Base-by-base conservation (phyloP, 1,140 invertebrate species). In the Leptonema lineaticorne region DNA sequence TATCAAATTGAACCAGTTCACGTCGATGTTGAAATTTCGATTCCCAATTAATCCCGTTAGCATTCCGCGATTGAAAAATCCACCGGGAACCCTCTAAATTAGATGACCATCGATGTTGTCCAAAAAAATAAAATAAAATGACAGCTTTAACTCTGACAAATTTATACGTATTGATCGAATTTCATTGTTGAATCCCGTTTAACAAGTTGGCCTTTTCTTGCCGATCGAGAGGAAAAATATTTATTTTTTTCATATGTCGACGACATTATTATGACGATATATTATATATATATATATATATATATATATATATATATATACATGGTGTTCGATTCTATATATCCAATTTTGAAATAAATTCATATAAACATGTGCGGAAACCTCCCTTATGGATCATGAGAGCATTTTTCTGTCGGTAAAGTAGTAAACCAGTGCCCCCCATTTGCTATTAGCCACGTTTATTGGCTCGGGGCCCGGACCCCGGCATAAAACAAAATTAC, bases 321-420 rank as follows among this genome's bases (percentile, higher is more conserved):
- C n/a, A n/a, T n/a, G n/a, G n/a, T n/a, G n/a, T 33, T 33, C 30
- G 11, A 11, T 6, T 33, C 5, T 11, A 33, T 33, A 6, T 33
- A 11, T 33, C 11, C 30, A 33, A 33, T 33, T 33, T 33, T 6
- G 30, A 33, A 33, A 33, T 11, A 33, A 33, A 33, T 11, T 33
- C 11, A 33, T 33, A 33, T 11, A 33, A 6, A 6, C 30, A 33
- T 6, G 30, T 33, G 30, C 5, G 30, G 11, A 6, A 11, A n/a
- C 11, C 37, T 16, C 37, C 37, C 37, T 4, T 7, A 27, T 14
- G 28, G 56, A 18, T 24, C 56, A 63, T 37, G 59, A 63, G 46
- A 59, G 69, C 69, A 67, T 70, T 70, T 67, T 70, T 70, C 69
- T 70, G 69, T 70, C 69, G 60, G 29, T 64, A 16, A 20, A 33